Evolutionary conservation across 2,888 invertebrate species (phyloP).

Genomic region (Embidobia sp.): DNA sequence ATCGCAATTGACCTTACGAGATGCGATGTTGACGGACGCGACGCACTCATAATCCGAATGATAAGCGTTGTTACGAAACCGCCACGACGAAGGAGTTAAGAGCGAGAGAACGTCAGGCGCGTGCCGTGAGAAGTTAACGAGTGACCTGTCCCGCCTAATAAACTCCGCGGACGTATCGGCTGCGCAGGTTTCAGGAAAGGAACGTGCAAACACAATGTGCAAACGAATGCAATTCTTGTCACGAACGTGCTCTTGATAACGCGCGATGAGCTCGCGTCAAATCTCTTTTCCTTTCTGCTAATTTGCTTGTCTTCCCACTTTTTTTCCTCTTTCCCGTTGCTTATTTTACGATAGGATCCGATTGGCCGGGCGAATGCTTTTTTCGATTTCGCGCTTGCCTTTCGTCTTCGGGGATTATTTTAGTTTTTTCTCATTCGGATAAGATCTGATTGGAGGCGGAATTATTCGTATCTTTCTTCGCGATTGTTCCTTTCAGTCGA

Average conservation of each 20-base stretch:
- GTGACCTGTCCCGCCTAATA: slow-evolving; percentile 66
- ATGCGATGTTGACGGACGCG: slow-evolving; percentile 45
- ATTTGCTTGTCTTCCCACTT: background rate
- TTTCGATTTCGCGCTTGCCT: too few species aligned
- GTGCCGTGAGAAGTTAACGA: slow-evolving; percentile 65
- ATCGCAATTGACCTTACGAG: slow-evolving; percentile 48
- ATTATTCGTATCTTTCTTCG: too few species aligned
- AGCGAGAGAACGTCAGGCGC: slow-evolving; percentile 64
- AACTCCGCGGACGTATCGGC: slow-evolving; percentile 64
- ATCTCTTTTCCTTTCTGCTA: background rate
- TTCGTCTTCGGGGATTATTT: too few species aligned
- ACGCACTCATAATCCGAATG: slow-evolving; percentile 54
- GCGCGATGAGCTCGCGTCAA: slow-evolving; percentile 26
- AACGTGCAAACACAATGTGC: slow-evolving; percentile 60
- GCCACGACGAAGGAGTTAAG: slow-evolving; percentile 45
- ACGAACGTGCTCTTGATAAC: slow-evolving; percentile 62
- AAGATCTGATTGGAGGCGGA: too few species aligned
- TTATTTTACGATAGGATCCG: too few species aligned
- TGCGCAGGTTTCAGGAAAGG: slow-evolving; percentile 66
- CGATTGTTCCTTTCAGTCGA: too few species aligned
- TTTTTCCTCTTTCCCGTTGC: background rate
- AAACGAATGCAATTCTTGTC: slow-evolving; percentile 59
- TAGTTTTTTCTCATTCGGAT: too few species aligned
- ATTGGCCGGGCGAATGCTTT: too few species aligned
- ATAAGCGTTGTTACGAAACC: slow-evolving; percentile 50